phyloP scores from a whole-genome alignment of 2,113 vertebrate species.

The Meleagris gallopavo region DNA sequence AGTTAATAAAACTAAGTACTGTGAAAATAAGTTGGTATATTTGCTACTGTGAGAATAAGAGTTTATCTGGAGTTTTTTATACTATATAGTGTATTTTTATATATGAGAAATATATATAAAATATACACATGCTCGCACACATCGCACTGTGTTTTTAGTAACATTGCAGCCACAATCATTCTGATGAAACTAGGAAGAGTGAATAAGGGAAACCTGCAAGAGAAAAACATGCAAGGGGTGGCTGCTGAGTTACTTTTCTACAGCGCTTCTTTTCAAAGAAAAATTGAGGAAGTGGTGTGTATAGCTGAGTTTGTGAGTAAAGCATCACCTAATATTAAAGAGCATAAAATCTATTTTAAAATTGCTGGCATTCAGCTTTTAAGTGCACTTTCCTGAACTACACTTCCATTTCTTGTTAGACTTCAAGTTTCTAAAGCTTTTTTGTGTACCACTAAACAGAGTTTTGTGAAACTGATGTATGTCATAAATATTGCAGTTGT shows the following conservation, averaged over 20 bases:
- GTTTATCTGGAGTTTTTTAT: constrained; percentile 74
- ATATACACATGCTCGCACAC: constrained; percentile 38
- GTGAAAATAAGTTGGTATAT: constrained; percentile 75
- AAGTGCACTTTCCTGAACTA: constrained; percentile 86
- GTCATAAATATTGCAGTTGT: constrained; percentile 59
- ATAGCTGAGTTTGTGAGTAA: constrained; percentile 30
- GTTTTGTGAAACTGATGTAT: constrained; percentile 68
- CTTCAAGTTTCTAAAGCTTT: constrained; percentile 79
- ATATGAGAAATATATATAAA: constrained; percentile 61
- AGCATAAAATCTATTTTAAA: constrained; percentile 60
- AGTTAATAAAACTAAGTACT: constrained; percentile 68
- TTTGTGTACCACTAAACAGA: constrained; percentile 81
- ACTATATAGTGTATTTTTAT: constrained; percentile 73
- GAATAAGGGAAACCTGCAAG: constrained; percentile 50
- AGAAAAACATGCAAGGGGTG: background rate
- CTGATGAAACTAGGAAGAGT: background rate
- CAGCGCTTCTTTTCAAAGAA: constrained; percentile 34
- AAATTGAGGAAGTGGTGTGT: background rate
- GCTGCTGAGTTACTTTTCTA: constrained; percentile 16
- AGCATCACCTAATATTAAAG: constrained; percentile 52
- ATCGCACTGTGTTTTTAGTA: constrained; percentile 40
- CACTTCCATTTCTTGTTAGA: constrained; percentile 80
- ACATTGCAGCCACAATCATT: constrained; percentile 60
- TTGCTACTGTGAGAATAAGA: constrained; percentile 80
- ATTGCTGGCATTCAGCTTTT: constrained; percentile 81